Evolutionary conservation across 2,113 vertebrate genomes (phyloP).

Genomic region (Uropsilus gracilis): DNA sequence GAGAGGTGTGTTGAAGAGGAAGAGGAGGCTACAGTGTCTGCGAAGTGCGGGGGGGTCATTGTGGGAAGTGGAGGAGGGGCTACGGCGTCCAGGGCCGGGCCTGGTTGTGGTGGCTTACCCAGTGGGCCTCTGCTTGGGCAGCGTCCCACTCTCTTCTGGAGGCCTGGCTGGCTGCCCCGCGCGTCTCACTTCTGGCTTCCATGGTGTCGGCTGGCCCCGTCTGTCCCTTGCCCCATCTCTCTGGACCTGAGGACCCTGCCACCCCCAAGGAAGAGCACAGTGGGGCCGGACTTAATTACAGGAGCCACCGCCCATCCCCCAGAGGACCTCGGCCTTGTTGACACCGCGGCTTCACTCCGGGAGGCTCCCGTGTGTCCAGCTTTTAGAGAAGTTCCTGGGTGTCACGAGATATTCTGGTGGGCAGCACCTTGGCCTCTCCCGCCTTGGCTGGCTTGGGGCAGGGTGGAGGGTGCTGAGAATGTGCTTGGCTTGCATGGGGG

Average conservation of each 20-base stretch:
- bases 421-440: neutral
- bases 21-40: neutral
- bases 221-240: neutral
- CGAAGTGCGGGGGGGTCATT: neutral
- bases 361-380: neutral
- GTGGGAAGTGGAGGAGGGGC: neutral
- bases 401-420: neutral
- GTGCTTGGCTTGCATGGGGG: neutral
- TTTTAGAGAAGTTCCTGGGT: neutral
- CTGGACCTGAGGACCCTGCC: neutral
- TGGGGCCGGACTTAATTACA: neutral
- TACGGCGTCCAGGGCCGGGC: fast-evolving
- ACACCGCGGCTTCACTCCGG: neutral
- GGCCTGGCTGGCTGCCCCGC: fast-evolving
- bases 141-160: neutral
- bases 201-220: neutral
- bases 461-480: neutral
- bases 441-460: neutral
- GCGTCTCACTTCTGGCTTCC: neutral
- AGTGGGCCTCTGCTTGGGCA: neutral
- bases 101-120: neutral
- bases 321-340: neutral
- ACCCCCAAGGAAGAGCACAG: neutral
- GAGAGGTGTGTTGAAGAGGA: neutral
- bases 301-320: neutral